Base-by-base conservation (phyloP, 2,113 vertebrate genomes). In the Stomatorhinus ivindoensis region DNA sequence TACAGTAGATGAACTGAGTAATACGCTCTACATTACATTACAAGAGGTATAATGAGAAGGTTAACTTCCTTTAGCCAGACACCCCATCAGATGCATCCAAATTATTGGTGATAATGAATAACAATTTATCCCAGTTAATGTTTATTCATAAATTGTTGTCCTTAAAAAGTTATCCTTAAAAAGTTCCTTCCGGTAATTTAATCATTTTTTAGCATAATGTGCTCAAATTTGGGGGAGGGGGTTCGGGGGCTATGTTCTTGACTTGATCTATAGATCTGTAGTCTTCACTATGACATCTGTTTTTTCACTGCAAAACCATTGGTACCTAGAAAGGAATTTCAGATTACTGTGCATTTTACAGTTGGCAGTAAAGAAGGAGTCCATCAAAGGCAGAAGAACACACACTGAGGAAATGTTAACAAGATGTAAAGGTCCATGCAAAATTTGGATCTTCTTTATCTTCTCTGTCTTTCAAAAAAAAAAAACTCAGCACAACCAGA, bases 351-450 rank as follows among this genome's bases (percentile, higher is more conserved):
- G 94, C 95, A 95, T 95, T 95, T 93, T 92, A 93, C 95, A 95
- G 93, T 92, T 92, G 91, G 95, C 94, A 95, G 93, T 91, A 93
- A 42, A 87, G 94, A 95, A 92, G 44, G 88, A 93, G 94, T 80
- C 90, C 93, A 94, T 95, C 93, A 94, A 94, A 94, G 35, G 73
- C 91, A 92, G 94, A 95, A 94, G 92, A 91, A 93, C 93, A 95
- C 87, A 95, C 93, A 95, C 93, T 91, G 93, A 93, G 93, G 91
- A 94, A 93, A 95, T 91, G 93, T 92, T 93, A 94, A 94, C 93
- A 95, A 92, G 92, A 93, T 92, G 91, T 94, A 92, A 92, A 95
- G 94, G 93, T 91, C 94, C 96, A 96, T 96, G 96, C 96, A 96
- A 93, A 95, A 93, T 92, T 90, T 91, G 91, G 92, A 94, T 92